phyloP scores from a whole-genome alignment of 2,113 vertebrate species.

The Gymnocephalus cernua region DNA sequence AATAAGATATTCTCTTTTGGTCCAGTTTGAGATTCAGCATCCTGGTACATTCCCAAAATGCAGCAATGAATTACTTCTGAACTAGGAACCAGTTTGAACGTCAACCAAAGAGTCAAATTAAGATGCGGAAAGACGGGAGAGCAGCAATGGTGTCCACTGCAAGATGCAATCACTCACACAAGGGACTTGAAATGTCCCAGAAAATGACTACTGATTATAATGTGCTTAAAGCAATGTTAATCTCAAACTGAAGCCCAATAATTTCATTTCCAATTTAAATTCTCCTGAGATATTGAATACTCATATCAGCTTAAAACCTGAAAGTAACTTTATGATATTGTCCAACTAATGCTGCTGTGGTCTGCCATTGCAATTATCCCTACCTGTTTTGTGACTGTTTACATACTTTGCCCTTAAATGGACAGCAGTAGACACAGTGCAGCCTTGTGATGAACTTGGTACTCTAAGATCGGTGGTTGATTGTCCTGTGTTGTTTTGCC shows the following conservation, averaged over 20 bases:
- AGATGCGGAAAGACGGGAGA: constrained; percentile 14
- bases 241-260: constrained; percentile 20
- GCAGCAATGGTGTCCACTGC: constrained; percentile 6
- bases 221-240: constrained; percentile 20
- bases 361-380: background rate
- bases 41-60: background rate
- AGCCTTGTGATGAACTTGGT: constrained; percentile 31
- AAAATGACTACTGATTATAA: constrained; percentile 27
- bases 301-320: constrained; percentile 2
- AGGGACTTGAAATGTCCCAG: constrained; percentile 21
- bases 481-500: constrained; percentile 27
- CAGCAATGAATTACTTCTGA: constrained; percentile 13
- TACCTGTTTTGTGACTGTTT: constrained; percentile 15
- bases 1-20: background rate
- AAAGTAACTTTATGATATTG: constrained; percentile 3
- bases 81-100: constrained; percentile 22
- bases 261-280: constrained; percentile 33
- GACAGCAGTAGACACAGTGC: constrained; percentile 20
- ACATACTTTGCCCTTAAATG: constrained; percentile 62
- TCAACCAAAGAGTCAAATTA: background rate
- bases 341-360: background rate
- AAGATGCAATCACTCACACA: constrained; percentile 25
- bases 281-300: background rate
- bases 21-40: background rate
- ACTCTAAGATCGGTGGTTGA: constrained; percentile 21